These are phyloP conservation scores for Xestia c-nigrum DNA, from an alignment of 2,888 invertebrate species.

Conservation along the genomic window DNA sequence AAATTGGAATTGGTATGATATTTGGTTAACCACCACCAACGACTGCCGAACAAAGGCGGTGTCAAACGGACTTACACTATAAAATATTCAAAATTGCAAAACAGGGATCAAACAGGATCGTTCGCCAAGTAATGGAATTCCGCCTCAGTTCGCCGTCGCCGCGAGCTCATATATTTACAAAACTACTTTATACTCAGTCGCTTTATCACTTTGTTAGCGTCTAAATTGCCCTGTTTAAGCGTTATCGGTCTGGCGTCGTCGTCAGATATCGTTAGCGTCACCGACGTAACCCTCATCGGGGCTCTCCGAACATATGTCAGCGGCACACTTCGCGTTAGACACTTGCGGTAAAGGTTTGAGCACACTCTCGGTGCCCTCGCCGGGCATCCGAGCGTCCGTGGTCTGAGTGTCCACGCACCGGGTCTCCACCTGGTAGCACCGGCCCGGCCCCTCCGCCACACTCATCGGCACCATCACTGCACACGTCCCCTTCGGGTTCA, in stretches of 20 bases:
- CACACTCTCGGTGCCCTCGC: constrained; percentile 83
- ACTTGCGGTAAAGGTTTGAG: constrained; percentile 86
- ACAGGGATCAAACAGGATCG: constrained; percentile 71
- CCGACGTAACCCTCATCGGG: constrained; percentile 97
- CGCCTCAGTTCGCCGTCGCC: constrained; percentile 67
- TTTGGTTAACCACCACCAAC: constrained; percentile 63
- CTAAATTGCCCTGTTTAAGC: constrained; percentile 86
- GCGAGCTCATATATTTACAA: constrained; percentile 76
- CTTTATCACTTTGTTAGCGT: constrained; percentile 88
- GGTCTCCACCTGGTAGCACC: constrained; percentile 90
- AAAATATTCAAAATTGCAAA: constrained; percentile 78
- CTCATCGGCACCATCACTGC: constrained; percentile 88
- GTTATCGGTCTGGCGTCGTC: constrained; percentile 86
- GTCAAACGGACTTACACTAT: constrained; percentile 61
- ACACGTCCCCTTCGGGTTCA: constrained; percentile 88
- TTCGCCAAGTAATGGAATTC: constrained; percentile 60
- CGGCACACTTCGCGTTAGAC: constrained; percentile 87
- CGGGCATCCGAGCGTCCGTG: constrained; percentile 86
- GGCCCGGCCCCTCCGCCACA: constrained; percentile 84
- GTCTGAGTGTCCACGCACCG: constrained; percentile 92
- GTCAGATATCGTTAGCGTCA: constrained; percentile 94
- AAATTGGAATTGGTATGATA: constrained; percentile 64
- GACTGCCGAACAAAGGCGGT: constrained; percentile 62
- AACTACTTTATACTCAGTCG: constrained; percentile 88
- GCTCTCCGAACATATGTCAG: constrained; percentile 93